Evolutionary conservation across 1,140 invertebrate species (phyloP).

Genomic region (Varroa destructor): DNA sequence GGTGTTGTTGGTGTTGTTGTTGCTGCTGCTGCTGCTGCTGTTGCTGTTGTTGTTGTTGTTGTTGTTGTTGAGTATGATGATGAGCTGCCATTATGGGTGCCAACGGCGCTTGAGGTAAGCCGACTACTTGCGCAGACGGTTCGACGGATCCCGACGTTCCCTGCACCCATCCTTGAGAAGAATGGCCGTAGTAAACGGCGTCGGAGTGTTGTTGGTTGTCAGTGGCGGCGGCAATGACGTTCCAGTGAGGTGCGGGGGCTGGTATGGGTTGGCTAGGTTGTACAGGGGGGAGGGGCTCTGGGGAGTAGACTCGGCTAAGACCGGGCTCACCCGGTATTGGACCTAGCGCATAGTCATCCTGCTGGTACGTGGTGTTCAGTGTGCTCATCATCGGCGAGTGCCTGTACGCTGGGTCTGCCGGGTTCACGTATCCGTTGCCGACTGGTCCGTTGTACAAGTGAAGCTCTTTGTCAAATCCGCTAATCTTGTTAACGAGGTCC

Average conservation of each 20-base stretch:
- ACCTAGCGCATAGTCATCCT: constrained; percentile 29
- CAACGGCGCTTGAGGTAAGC: constrained; percentile 1
- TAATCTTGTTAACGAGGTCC: constrained; percentile 35
- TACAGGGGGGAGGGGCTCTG: constrained; percentile 17
- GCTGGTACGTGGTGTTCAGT: constrained; percentile 31
- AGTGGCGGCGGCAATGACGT: no score
- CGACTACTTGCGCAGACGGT: no score
- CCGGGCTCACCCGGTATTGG: constrained; percentile 28
- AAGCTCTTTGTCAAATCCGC: constrained; percentile 3
- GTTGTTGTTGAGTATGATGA: neutral
- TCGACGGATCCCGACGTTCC: no score
- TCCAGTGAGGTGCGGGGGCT: no score
- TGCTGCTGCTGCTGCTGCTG: neutral
- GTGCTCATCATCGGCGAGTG: constrained; percentile 31
- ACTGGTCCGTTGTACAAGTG: constrained; percentile 25
- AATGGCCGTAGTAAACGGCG: no score
- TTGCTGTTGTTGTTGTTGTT: neutral
- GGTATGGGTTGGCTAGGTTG: neutral
- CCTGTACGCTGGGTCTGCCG: constrained; percentile 29
- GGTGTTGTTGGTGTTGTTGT: neutral
- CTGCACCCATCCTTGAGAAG: no score
- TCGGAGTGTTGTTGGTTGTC: no score
- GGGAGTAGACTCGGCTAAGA: constrained; percentile 29
- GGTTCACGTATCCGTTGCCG: constrained; percentile 30
- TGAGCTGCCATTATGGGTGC: neutral